Evolutionary conservation across 2,888 invertebrate genomes (phyloP).

Genomic region (Megalurothrips usitatus): DNA sequence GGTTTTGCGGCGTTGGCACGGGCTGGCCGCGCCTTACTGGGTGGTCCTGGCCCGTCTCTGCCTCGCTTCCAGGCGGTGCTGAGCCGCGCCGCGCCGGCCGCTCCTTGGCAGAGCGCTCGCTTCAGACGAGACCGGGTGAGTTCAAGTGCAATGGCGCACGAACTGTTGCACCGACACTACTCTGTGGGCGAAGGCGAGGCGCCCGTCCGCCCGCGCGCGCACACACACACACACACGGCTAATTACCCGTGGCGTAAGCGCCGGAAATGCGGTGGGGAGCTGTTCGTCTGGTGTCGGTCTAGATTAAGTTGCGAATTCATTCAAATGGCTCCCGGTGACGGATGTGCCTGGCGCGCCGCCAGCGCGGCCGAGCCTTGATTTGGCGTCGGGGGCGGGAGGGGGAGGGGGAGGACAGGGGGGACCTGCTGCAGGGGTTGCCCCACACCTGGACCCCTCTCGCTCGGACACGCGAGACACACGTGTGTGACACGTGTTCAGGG

Average conservation of each 20-base stretch:
- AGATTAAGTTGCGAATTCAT: conserved; percentile 19
- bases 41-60: too few relatives aligned
- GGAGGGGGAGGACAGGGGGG: not conserved
- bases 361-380: not conserved
- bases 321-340: not conserved
- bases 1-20: too few relatives aligned
- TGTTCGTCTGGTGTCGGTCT: not conserved
- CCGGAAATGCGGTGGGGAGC: conserved; percentile 5
- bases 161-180: too few relatives aligned
- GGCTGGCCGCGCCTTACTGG: too few relatives aligned
- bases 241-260: not conserved
- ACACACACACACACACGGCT: not conserved
- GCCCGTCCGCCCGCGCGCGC: not conserved
- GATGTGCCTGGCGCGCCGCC: not conserved
- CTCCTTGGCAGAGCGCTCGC: too few relatives aligned
- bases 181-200: not conserved
- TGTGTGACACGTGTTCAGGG: too few relatives aligned
- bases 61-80: too few relatives aligned
- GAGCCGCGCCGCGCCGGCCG: too few relatives aligned
- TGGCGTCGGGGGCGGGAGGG: not conserved
- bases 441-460: not conserved
- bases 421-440: not conserved
- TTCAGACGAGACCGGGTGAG: too few relatives aligned
- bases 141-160: too few relatives aligned
- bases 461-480: too few relatives aligned